phyloP scores from a whole-genome alignment of 2,888 invertebrate species.

The Euphydryas editha region DNA sequence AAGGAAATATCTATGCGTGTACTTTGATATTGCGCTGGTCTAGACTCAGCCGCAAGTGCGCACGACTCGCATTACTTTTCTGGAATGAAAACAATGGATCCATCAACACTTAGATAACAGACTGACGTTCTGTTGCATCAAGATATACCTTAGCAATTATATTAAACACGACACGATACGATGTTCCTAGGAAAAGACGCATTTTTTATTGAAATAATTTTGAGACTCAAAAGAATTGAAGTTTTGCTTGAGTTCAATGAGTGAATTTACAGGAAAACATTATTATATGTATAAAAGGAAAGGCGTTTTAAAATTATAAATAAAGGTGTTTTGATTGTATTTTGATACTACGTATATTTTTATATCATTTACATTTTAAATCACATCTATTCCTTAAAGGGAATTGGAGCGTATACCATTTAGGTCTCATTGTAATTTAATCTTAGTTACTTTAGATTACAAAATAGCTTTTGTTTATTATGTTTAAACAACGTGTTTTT shows the following conservation, averaged over 20 bases:
- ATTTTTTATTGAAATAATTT: no score
- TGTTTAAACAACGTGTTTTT: background rate
- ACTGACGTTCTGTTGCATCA: constrained; percentile 5
- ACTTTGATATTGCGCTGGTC: constrained; percentile 40
- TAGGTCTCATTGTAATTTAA: constrained; percentile 32
- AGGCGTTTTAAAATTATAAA: no score
- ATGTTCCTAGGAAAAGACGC: constrained; percentile 8
- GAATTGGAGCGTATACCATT: constrained; percentile 30
- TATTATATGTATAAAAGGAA: no score
- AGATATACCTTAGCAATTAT: background rate
- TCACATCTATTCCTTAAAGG: constrained; percentile 31
- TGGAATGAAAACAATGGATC: constrained; percentile 69
- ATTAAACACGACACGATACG: background rate
- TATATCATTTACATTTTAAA: constrained; percentile 31
- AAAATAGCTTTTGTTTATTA: background rate
- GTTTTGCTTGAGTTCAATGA: no score
- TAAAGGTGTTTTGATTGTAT: constrained; percentile 6
- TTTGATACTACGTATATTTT: constrained; percentile 20
- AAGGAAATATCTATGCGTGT: constrained; percentile 43
- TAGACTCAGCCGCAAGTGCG: constrained; percentile 56
- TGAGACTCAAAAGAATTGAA: no score
- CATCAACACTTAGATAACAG: constrained; percentile 53
- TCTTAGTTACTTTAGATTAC: constrained; percentile 21
- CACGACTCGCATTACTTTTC: constrained; percentile 61
- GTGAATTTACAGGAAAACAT: no score